Percentiles rank a stretch among this genome's conserved stretches.
phyloP scores from a whole-genome alignment of 2,888 invertebrate genomes.

The Gnatocerus cornutus region DNA sequence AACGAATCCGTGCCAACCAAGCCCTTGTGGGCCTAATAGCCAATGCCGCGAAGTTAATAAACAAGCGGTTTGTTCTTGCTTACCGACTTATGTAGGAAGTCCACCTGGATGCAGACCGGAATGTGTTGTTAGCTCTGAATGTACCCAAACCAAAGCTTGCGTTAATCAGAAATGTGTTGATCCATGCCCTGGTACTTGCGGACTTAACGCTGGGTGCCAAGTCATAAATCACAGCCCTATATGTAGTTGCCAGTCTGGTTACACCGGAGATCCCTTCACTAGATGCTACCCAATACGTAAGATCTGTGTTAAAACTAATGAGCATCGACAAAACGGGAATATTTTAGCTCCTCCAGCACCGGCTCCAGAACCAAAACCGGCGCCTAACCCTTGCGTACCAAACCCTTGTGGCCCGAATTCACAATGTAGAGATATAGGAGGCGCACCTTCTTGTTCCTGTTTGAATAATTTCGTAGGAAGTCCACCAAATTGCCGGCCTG shows the following conservation, averaged over 20 bases:
- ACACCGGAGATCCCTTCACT: constrained; percentile 81
- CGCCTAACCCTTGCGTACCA: constrained; percentile 81
- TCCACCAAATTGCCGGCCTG: constrained; percentile 86
- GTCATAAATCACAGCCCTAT: constrained; percentile 74
- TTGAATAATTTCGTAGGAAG: constrained; percentile 81
- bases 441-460: constrained; percentile 83
- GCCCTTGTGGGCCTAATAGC: constrained; percentile 84
- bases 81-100: constrained; percentile 70
- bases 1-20: constrained; percentile 78
- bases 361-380: constrained; percentile 42
- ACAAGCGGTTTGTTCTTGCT: constrained; percentile 72
- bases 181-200: constrained; percentile 81
- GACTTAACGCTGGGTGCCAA: constrained; percentile 74
- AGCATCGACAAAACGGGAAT: constrained; percentile 1
- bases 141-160: constrained; percentile 81
- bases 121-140: constrained; percentile 86
- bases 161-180: constrained; percentile 82
- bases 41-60: constrained; percentile 77
- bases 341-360: constrained; percentile 59
- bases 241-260: constrained; percentile 79
- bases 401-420: constrained; percentile 88
- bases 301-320: constrained; percentile 55
- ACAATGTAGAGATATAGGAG: constrained; percentile 81
- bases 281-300: constrained; percentile 74
- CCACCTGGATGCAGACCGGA: constrained; percentile 85